These are phyloP conservation scores for Micronisus gabar DNA, from an alignment of 2,113 vertebrate species.

Conservation along the genomic window DNA sequence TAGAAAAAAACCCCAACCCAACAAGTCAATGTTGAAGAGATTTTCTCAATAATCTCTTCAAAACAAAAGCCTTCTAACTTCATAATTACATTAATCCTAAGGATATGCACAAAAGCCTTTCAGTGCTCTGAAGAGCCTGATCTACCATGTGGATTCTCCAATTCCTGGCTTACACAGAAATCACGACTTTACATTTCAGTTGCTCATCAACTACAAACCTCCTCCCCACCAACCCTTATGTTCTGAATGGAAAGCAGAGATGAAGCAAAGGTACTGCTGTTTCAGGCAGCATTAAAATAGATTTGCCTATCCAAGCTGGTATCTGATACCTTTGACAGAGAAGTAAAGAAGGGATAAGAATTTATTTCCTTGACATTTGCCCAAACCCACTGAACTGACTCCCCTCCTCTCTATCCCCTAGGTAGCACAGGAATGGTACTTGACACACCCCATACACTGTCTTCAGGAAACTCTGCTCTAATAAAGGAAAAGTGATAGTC, in stretches of 20 bases:
- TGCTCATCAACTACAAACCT: not conserved
- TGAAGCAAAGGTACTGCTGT: not conserved
- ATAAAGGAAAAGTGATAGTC: not conserved
- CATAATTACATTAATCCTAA: not conserved
- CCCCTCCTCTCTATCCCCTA: not conserved
- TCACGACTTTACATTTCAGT: not conserved
- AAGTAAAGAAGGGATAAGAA: not conserved
- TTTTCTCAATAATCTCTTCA: not conserved
- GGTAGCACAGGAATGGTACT: not conserved
- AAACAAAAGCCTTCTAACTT: not conserved
- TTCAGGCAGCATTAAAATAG: slow-evolving; percentile 11
- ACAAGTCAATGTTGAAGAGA: not conserved
- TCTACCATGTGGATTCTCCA: not conserved
- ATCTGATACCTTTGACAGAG: not conserved
- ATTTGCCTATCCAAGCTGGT: not conserved
- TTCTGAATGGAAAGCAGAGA: not conserved
- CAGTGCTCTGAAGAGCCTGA: not conserved
- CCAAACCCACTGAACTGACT: not conserved
- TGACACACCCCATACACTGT: not conserved
- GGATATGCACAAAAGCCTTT: not conserved
- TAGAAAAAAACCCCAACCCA: not conserved
- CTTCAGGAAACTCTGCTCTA: not conserved
- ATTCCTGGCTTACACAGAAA: not conserved
- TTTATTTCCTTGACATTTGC: not conserved
- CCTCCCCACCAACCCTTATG: not conserved